These are phyloP conservation scores for Bombus sibiricus DNA, from an alignment of 1,140 invertebrate genomes.

Conservation along the genomic window DNA sequence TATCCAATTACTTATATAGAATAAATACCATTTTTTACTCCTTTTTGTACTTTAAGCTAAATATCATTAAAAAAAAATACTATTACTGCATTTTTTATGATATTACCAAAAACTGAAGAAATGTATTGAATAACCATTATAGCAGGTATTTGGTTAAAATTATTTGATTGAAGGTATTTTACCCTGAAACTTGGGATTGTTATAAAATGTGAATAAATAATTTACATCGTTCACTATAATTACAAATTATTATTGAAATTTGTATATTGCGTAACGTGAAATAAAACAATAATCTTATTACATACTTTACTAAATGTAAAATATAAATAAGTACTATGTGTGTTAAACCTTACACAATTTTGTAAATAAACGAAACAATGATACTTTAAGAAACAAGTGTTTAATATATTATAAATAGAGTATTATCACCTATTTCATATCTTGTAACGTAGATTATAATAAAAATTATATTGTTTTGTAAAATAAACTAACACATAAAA, in stretches of 20 bases:
- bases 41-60: background rate
- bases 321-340: constrained; percentile 62
- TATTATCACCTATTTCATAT: constrained; percentile 42
- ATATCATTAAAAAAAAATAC: background rate
- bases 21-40: no score
- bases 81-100: background rate
- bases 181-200: background rate
- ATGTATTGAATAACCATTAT: background rate
- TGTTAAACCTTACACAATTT: constrained; percentile 46
- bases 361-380: constrained; percentile 56
- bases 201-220: constrained; percentile 9
- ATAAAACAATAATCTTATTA: constrained; percentile 63
- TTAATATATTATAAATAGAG: constrained; percentile 53
- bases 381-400: constrained; percentile 48
- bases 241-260: constrained; percentile 55
- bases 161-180: background rate
- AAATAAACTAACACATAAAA: constrained; percentile 55
- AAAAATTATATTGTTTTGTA: constrained; percentile 42
- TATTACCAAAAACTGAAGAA: background rate
- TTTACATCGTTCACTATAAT: constrained; percentile 18
- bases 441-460: constrained; percentile 2
- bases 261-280: constrained; percentile 49
- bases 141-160: background rate
- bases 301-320: constrained; percentile 55
- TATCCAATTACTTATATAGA: no score